Base-by-base conservation (phyloP, 2,113 vertebrate genomes). In the Odocoileus virginianus region DNA sequence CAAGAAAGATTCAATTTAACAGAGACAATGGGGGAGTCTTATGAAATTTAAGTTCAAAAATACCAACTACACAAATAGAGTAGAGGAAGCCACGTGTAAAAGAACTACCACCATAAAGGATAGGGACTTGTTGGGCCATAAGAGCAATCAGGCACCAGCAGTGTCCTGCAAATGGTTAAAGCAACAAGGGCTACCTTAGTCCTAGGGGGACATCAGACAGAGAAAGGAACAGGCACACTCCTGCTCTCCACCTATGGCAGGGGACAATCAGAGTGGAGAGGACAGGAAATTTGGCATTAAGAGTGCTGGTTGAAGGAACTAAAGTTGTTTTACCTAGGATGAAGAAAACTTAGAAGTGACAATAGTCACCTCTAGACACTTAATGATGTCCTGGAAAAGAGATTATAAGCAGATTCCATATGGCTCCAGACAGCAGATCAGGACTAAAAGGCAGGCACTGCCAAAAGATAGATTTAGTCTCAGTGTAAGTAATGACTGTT, bases 1-100 rank as follows among this genome's bases (percentile, higher is more conserved):
- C 96, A 93, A 97, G 95, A 87, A 96, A 96, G 60, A 97, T 96
- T 97, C 87, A 94, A 83, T 96, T 97, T 93, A 96, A 96, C 92
- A 96, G 90, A 98, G 64, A 98, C 90, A 97, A 97, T 61, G 33
- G 61, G 52, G 71, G 60, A 88, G 87, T 64, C 92, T 81, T 81
- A 36, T 52, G 78, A 96, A 92, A 95, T 84, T 89, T 89, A 89
- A 93, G 87, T 96, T 97, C 88, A 93, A 95, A 94, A 94, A 93
- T 89, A 93, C 60, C 64, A 96, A 91, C 61, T 76, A 71, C 79
- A 95, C 40, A 74, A 82, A 91, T 78, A 40, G 50, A 85, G 95
- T 3, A 45, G 50, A 74, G 43, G 87, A 87, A 88, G 87, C 57
- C 33, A 94, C 19, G 4, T 85, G 55, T 81, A 87, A 76, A 85